Conservation (phyloP, 2,797 vertebrate species). For the Telmatherina bonti region DNA sequence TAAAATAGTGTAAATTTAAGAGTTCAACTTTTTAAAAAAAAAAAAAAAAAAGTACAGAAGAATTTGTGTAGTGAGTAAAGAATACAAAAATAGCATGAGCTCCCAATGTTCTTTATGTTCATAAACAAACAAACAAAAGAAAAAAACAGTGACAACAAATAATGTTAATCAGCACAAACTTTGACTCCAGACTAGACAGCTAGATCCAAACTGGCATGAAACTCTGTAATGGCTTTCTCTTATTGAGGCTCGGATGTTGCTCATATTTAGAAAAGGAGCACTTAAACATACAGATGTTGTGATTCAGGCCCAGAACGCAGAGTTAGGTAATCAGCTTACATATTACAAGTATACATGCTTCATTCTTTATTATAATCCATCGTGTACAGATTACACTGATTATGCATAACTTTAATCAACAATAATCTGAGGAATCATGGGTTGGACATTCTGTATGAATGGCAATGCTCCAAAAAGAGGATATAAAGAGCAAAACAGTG, state of each 20-base stretch:
- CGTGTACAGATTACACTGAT: background rate
- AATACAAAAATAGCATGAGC: background rate
- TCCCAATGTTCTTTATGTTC: background rate
- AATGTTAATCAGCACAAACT: background rate
- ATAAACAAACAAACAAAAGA: too few species aligned
- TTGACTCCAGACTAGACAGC: background rate
- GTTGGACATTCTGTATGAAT: background rate
- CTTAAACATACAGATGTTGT: background rate
- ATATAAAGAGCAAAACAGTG: background rate
- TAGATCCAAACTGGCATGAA: background rate
- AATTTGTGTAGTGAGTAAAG: background rate
- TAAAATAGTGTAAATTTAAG: too few species aligned
- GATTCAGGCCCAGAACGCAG: background rate
- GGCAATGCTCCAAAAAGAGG: background rate
- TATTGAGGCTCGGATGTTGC: constrained; percentile 2
- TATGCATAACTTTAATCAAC: constrained; percentile 1
- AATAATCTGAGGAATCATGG: constrained; percentile 1
- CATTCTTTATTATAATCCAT: constrained; percentile 6
- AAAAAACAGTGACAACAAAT: background rate
- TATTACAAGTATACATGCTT: background rate
- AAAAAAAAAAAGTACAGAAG: too few species aligned
- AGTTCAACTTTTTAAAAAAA: too few species aligned
- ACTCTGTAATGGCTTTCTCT: constrained; percentile 50
- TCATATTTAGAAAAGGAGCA: background rate
- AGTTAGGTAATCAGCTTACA: constrained; percentile 5